A percentile compares a stretch with the other conserved stretches of the same genome.
phyloP scores from a whole-genome alignment of 1,140 invertebrate species.

The Psilanteris sp. region DNA sequence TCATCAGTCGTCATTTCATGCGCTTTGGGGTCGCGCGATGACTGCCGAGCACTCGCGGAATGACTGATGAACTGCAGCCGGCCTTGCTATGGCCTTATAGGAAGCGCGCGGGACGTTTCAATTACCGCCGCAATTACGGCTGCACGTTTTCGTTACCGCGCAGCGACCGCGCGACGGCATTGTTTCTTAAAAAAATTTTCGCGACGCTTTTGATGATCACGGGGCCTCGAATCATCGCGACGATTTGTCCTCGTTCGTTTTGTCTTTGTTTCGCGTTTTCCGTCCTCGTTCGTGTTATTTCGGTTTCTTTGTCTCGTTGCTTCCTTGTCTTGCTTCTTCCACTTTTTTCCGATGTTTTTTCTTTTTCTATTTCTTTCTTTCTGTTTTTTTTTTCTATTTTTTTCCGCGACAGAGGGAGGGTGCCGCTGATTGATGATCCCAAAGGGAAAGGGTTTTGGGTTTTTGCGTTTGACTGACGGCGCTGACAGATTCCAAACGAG shows the following conservation, averaged over 20 bases:
- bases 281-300: too few species aligned
- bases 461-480: conserved; percentile 18
- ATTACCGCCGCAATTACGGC: conserved; percentile 63
- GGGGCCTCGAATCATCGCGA: conserved; percentile 20
- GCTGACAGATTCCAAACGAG: conserved; percentile 20
- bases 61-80: conserved; percentile 77
- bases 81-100: conserved; percentile 71
- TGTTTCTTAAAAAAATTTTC: conserved; percentile 47
- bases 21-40: conserved; percentile 72
- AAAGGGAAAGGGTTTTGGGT: conserved; percentile 17
- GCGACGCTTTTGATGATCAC: conserved; percentile 37
- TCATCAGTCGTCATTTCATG: conserved; percentile 56
- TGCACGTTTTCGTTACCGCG: conserved; percentile 38
- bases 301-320: too few species aligned
- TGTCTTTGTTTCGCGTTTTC: too few species aligned
- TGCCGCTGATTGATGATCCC: conserved; percentile 37
- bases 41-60: conserved; percentile 68
- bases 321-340: too few species aligned
- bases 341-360: too few species aligned
- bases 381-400: too few species aligned
- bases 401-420: conserved; percentile 14
- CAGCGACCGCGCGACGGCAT: conserved; percentile 11
- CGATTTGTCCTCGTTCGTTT: too few species aligned
- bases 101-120: conserved; percentile 73
- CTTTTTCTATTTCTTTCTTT: too few species aligned